Evolutionary conservation across 92 coral and sea anemone genomes (phyloP).

Genomic region (Zoanthus solanderi): DNA sequence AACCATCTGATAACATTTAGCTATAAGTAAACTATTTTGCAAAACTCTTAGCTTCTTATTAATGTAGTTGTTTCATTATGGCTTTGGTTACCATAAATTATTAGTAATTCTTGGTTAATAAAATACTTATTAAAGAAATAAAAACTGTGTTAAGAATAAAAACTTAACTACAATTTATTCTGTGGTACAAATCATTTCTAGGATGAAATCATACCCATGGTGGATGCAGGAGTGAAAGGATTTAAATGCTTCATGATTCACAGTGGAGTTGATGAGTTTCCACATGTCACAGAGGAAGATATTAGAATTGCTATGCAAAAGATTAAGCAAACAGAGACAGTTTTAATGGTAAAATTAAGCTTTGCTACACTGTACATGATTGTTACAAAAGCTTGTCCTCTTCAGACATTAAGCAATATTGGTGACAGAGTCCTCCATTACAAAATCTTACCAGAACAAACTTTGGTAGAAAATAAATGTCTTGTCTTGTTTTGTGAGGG

Average conservation of each 20-base stretch:
- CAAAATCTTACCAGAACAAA: too few species aligned
- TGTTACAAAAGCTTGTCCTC: too few species aligned
- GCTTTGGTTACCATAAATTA: too few species aligned
- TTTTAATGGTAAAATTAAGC: constrained; percentile 64
- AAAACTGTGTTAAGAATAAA: neutral
- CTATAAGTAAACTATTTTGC: too few species aligned
- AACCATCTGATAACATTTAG: too few species aligned
- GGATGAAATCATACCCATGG: constrained; percentile 80
- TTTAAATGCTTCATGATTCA: constrained; percentile 84
- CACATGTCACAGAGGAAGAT: constrained; percentile 76
- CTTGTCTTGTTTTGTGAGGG: too few species aligned
- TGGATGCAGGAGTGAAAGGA: constrained; percentile 75
- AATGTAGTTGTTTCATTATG: too few species aligned
- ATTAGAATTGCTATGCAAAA: constrained; percentile 73
- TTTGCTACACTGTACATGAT: neutral
- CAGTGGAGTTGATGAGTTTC: constrained; percentile 90
- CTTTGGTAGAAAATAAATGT: too few species aligned
- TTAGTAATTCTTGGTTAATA: too few species aligned
- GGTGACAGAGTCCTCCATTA: too few species aligned
- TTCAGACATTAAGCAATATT: too few species aligned
- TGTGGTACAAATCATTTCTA: neutral
- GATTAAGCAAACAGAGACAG: constrained; percentile 76
- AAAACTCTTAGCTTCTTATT: too few species aligned
- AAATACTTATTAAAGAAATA: neutral
- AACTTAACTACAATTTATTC: neutral